These are phyloP conservation scores for Hippolais icterina DNA, from an alignment of 2,113 vertebrate species.

Conservation along the genomic window DNA sequence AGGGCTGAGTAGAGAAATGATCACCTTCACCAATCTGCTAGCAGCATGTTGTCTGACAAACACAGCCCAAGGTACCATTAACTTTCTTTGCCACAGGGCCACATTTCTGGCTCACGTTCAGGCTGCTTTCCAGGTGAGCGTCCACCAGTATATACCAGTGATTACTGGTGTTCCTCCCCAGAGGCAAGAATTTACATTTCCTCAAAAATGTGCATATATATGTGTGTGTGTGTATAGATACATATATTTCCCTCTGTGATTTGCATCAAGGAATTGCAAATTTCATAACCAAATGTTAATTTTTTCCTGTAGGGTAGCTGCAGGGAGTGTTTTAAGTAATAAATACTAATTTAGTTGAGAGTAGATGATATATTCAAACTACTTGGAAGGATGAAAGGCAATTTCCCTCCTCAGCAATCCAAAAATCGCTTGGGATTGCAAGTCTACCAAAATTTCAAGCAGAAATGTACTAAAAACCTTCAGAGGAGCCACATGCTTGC, in stretches of 20 bases:
- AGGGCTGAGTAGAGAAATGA: neutral
- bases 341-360: slow-evolving; percentile 26
- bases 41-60: neutral
- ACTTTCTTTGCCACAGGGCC: neutral
- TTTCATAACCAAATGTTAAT: slow-evolving; percentile 19
- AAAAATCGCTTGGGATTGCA: neutral
- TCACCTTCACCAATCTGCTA: neutral
- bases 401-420: neutral
- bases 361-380: neutral
- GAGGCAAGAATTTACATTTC: neutral
- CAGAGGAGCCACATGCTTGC: neutral
- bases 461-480: neutral
- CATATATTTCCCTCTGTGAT: neutral
- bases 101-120: neutral
- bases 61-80: neutral
- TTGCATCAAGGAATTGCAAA: neutral
- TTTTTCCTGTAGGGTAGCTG: neutral
- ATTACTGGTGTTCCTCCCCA: neutral
- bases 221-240: accelerated
- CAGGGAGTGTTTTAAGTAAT: slow-evolving; percentile 19
- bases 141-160: neutral
- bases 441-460: neutral
- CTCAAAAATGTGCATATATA: neutral
- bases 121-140: neutral
- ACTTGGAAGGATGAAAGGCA: neutral